phyloP scores from a whole-genome alignment of 2,888 invertebrate genomes.

The Oegoconia quadripuncta region DNA sequence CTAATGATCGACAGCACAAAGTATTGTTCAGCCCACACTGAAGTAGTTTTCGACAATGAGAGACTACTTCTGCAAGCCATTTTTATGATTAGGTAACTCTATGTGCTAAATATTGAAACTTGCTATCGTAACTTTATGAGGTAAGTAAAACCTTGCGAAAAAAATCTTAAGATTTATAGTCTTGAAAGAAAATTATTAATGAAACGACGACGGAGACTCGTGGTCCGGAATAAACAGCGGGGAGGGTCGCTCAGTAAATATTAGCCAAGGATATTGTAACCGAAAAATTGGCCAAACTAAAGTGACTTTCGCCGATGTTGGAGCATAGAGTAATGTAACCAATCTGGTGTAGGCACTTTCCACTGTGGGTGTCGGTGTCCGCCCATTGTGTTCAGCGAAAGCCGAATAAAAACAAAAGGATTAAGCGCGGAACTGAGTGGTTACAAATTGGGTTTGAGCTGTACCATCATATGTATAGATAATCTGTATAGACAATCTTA shows the following conservation, averaged over 20 bases:
- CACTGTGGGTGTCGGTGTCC: conserved; percentile 55
- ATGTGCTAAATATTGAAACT: conserved; percentile 16
- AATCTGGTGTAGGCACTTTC: conserved; percentile 51
- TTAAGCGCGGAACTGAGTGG: conserved; percentile 31
- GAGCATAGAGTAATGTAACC: conserved; percentile 41
- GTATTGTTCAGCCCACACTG: conserved; percentile 41
- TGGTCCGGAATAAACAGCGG: conserved; percentile 20
- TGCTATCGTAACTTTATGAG: too few species aligned
- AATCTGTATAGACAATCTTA: conserved; percentile 1
- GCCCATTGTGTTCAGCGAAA: conserved; percentile 65
- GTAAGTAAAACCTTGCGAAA: too few species aligned
- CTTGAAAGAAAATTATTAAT: neutral
- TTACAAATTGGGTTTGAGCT: neutral
- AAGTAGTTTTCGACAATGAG: conserved; percentile 22
- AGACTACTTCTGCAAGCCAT: conserved; percentile 9
- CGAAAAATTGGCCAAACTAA: conserved; percentile 49
- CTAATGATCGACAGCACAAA: conserved; percentile 34
- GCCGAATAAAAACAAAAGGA: conserved; percentile 60
- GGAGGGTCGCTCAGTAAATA: conserved; percentile 36
- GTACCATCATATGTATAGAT: neutral
- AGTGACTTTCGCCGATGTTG: conserved; percentile 57
- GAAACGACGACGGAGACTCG: conserved; percentile 4
- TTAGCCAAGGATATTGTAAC: conserved; percentile 38
- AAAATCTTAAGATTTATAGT: neutral
- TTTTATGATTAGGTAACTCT: conserved; percentile 21